Conservation (phyloP, 2,888 invertebrate genomes). For the Diarsia mendica region DNA sequence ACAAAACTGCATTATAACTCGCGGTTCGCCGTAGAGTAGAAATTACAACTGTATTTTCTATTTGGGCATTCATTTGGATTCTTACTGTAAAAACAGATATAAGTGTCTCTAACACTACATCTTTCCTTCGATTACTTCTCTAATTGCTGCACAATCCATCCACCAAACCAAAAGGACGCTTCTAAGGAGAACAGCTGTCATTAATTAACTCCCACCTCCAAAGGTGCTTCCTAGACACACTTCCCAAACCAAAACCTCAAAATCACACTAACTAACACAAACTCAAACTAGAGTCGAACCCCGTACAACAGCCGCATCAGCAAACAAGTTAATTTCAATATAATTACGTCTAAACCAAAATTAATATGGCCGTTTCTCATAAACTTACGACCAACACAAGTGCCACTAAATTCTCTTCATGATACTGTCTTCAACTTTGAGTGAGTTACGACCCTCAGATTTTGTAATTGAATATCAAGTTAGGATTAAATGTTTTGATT, state of each 20-base stretch:
- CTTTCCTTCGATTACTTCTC: too few species aligned
- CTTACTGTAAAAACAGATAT: too few species aligned
- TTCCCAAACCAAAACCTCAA: constrained; percentile 18
- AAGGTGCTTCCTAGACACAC: constrained; percentile 5
- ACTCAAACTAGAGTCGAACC: constrained; percentile 38
- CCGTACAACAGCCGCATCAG: constrained; percentile 34
- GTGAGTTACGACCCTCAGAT: constrained; percentile 50
- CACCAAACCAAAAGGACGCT: neutral
- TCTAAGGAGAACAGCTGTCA: neutral
- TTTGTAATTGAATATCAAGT: constrained; percentile 45
- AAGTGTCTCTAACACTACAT: too few species aligned
- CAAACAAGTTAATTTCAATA: constrained; percentile 65
- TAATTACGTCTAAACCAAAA: constrained; percentile 64
- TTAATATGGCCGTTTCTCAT: constrained; percentile 66
- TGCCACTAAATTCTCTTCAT: constrained; percentile 48
- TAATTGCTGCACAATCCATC: too few species aligned
- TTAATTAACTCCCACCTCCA: constrained; percentile 15
- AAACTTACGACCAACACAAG: constrained; percentile 55
- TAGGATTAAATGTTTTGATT: constrained; percentile 46
- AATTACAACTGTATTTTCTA: too few species aligned
- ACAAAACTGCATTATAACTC: too few species aligned
- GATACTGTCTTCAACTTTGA: constrained; percentile 27
- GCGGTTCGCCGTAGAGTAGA: too few species aligned
- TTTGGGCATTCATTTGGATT: too few species aligned
- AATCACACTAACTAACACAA: constrained; percentile 30